These are phyloP conservation scores for Sterrhoptilus dennistouni DNA, from an alignment of 2,113 vertebrate genomes.

Conservation along the genomic window DNA sequence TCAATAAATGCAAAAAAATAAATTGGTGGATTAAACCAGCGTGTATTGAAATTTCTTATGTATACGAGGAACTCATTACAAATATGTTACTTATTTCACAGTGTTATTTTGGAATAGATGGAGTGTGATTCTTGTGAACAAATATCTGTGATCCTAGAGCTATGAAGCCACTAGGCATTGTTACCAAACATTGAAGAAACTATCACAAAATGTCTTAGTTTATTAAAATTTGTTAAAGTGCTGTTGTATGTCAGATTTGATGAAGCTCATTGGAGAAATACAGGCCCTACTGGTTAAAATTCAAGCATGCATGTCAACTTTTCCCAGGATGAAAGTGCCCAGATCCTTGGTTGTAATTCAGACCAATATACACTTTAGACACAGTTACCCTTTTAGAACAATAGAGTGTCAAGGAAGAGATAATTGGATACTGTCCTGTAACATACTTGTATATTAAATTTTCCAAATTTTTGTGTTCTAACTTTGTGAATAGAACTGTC, in stretches of 20 bases:
- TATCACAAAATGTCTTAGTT: neutral
- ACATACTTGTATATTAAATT: neutral
- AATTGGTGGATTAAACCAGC: neutral
- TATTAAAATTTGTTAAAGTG: neutral
- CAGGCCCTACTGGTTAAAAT: neutral
- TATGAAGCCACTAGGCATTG: neutral
- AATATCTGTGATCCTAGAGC: neutral
- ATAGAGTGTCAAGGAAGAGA: neutral
- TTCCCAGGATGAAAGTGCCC: neutral
- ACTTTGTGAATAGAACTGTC: neutral
- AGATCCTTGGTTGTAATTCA: neutral
- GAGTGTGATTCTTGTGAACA: neutral
- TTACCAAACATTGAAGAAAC: neutral
- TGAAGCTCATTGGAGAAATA: neutral
- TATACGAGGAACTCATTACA: neutral
- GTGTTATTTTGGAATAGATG: neutral
- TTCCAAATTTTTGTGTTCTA: neutral
- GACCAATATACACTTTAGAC: neutral
- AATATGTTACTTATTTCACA: neutral
- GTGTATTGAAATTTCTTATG: neutral
- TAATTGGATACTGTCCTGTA: neutral
- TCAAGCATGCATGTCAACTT: neutral
- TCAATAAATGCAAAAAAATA: neutral
- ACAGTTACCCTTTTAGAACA: neutral
- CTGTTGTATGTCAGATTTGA: neutral